Evolutionary conservation across 2,113 vertebrate species (phyloP).

Genomic region (Zosterops lateralis): DNA sequence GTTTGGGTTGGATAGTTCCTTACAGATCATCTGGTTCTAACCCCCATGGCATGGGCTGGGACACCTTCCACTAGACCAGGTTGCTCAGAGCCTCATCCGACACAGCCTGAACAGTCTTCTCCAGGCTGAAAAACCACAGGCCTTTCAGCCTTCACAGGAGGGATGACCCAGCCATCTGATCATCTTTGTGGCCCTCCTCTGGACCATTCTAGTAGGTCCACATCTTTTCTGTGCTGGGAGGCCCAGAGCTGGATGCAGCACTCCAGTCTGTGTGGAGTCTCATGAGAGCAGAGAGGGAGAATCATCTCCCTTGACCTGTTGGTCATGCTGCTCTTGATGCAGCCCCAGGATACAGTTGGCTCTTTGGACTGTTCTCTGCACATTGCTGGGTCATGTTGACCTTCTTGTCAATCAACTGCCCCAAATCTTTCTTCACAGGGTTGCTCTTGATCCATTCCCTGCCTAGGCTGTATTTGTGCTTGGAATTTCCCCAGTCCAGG

Average conservation of each 20-base stretch:
- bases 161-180: background rate
- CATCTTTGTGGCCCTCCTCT: background rate
- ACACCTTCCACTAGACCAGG: background rate
- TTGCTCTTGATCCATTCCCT: background rate
- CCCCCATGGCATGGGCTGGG: background rate
- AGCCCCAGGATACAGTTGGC: background rate
- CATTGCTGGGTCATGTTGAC: background rate
- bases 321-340: background rate
- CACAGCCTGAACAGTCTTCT: background rate
- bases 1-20: background rate
- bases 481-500: background rate
- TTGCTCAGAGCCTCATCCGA: background rate
- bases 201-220: background rate
- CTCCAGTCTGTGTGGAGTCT: background rate
- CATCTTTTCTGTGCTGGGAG: background rate
- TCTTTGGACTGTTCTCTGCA: background rate
- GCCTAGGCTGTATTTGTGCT: background rate
- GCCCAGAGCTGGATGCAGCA: no score
- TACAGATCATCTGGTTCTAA: background rate
- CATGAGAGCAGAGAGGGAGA: fast-evolving
- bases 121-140: background rate
- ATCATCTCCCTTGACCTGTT: background rate
- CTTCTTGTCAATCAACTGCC: background rate
- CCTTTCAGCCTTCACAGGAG: background rate
- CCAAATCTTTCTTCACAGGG: background rate